Evolutionary conservation across 1,140 invertebrate species (phyloP).

Genomic region (Latrodectus geometricus): DNA sequence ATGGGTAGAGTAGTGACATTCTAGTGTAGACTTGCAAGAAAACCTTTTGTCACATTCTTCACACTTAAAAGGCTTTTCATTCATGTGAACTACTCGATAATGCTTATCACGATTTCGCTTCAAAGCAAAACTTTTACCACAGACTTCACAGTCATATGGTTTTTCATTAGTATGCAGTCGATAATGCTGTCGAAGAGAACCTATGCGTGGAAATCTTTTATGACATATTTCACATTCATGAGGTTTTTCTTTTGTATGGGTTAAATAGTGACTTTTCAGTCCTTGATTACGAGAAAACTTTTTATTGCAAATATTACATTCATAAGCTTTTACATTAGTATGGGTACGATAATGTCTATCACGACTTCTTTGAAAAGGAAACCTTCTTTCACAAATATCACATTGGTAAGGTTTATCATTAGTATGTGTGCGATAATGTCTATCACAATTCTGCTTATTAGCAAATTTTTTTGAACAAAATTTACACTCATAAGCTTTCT

Average conservation of each 20-base stretch:
- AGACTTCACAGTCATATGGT: conserved; percentile 15
- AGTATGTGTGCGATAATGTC: not conserved
- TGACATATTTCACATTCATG: not conserved
- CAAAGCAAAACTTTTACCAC: not conserved
- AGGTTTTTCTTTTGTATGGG: conserved; percentile 19
- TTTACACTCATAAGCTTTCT: not conserved
- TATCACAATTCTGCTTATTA: not conserved
- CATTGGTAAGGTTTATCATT: conserved; percentile 8
- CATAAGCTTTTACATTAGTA: conserved; percentile 14
- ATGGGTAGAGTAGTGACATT: not conserved
- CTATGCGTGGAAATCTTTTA: not conserved
- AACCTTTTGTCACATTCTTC: conserved; percentile 68
- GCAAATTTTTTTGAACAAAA: not conserved
- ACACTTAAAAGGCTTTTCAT: conserved; percentile 71
- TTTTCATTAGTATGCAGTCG: conserved; percentile 18
- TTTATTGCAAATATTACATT: conserved; percentile 10
- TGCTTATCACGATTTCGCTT: not conserved
- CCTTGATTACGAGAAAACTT: not conserved
- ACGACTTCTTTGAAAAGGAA: not conserved
- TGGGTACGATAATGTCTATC: conserved; percentile 23
- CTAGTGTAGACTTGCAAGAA: not conserved
- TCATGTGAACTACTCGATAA: conserved; percentile 68
- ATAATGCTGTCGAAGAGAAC: not conserved
- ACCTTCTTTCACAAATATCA: not conserved
- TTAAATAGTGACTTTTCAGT: not conserved